Evolutionary conservation across 2,797 vertebrate species (phyloP).

Genomic region (Protonibea diacanthus): DNA sequence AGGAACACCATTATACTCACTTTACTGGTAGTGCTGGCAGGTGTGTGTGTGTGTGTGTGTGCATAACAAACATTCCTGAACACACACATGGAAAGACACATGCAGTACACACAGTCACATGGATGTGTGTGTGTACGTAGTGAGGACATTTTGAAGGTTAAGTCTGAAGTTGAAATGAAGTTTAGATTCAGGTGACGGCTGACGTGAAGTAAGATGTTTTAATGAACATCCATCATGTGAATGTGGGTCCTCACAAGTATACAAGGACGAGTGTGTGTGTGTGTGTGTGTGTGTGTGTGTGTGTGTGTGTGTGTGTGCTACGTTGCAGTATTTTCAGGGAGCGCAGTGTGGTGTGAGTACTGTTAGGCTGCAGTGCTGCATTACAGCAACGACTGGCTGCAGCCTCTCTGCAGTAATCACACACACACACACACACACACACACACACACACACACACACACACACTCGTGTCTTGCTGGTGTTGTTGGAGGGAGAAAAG

Average conservation of each 20-base stretch:
- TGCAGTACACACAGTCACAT: neutral
- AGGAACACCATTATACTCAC: constrained; percentile 72
- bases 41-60: constrained; percentile 16
- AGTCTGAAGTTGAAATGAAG: neutral
- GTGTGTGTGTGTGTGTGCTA: constrained; percentile 6
- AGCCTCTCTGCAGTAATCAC: constrained; percentile 70
- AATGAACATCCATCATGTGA: neutral
- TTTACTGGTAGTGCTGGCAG: constrained; percentile 68
- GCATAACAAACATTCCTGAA: neutral
- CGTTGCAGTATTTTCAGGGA: constrained; percentile 53
- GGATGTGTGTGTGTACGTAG: neutral
- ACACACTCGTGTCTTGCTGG: neutral
- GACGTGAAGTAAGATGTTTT: no score
- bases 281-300: constrained; percentile 25
- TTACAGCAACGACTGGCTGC: constrained; percentile 75
- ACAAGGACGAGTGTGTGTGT: neutral
- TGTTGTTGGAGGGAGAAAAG: constrained; percentile 28
- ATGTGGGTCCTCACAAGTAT: neutral
- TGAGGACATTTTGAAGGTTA: neutral
- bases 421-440: constrained; percentile 44
- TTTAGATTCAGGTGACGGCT: no score
- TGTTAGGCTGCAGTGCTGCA: constrained; percentile 72
- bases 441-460: constrained; percentile 16
- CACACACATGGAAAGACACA: neutral
- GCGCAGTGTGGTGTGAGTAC: constrained; percentile 39